Percentiles rank a stretch among this genome's conserved stretches.
Conservation (phyloP, 2,888 invertebrate genomes). For the Tenthredo scrophulariae region DNA sequence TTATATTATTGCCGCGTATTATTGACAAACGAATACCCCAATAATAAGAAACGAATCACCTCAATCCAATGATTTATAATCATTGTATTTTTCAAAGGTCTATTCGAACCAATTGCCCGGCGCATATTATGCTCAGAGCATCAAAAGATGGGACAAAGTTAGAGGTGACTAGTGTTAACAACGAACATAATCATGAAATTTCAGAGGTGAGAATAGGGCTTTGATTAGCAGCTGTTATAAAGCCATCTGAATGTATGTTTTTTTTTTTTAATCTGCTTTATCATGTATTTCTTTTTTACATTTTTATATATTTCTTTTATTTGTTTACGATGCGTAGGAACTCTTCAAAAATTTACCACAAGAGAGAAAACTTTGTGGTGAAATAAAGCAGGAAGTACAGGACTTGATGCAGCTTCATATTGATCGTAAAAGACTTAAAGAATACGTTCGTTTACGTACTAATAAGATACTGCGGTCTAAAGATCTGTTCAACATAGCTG, state of each 20-base stretch:
- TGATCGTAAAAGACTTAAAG: slow-evolving; percentile 74
- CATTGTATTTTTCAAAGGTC: slow-evolving; percentile 65
- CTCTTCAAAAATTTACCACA: slow-evolving; percentile 75
- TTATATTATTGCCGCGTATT: neutral
- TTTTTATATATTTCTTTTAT: neutral
- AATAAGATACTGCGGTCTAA: slow-evolving; percentile 75
- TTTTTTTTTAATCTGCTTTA: neutral
- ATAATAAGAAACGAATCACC: neutral
- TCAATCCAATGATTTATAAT: neutral
- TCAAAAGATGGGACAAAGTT: slow-evolving; percentile 77
- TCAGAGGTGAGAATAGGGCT: slow-evolving; percentile 69
- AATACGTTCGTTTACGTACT: slow-evolving; percentile 73
- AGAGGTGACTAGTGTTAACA: slow-evolving; percentile 78
- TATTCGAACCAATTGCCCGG: slow-evolving; percentile 77
- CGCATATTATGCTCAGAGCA: slow-evolving; percentile 77
- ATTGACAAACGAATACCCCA: neutral
- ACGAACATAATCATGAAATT: slow-evolving; percentile 78
- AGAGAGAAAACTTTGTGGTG: slow-evolving; percentile 75
- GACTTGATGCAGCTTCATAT: slow-evolving; percentile 74
- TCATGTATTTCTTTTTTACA: neutral
- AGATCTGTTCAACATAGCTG: slow-evolving; percentile 75
- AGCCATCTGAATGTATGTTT: neutral
- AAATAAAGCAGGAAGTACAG: slow-evolving; percentile 74
- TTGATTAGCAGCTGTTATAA: neutral
- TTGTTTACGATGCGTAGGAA: slow-evolving; percentile 63